Conservation (phyloP, 2,888 invertebrate species). For the Drosophila percnosoma region DNA sequence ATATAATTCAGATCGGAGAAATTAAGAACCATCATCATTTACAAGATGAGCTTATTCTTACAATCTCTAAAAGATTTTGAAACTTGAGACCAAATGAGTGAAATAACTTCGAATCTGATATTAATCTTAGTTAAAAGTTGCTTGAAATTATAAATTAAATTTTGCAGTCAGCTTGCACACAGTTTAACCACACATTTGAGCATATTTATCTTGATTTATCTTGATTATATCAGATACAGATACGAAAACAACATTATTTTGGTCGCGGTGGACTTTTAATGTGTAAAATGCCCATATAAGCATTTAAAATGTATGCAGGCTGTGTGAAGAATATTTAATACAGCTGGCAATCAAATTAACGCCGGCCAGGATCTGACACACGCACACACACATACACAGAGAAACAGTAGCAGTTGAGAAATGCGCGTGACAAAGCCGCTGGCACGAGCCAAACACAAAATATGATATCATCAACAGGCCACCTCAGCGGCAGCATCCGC, state of each 20-base stretch:
- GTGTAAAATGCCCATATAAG: slow-evolving; percentile 8
- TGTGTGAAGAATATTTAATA: slow-evolving; percentile 32
- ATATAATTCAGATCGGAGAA: background rate
- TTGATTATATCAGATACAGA: background rate
- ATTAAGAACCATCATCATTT: background rate
- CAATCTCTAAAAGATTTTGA: background rate
- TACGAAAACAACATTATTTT: background rate
- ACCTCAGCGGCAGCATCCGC: slow-evolving; percentile 9
- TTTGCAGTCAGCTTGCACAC: background rate
- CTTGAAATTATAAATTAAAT: background rate
- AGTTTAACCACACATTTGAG: background rate
- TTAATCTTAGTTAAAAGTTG: background rate
- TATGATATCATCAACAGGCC: slow-evolving; percentile 54
- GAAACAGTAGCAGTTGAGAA: slow-evolving; percentile 18
- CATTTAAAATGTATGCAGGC: slow-evolving; percentile 34
- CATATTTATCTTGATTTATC: background rate
- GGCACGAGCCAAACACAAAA: slow-evolving; percentile 65
- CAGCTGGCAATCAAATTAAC: slow-evolving; percentile 49
- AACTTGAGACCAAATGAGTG: background rate
- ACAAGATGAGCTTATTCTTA: background rate
- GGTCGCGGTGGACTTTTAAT: slow-evolving; percentile 4
- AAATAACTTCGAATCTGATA: background rate
- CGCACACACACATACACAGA: background rate
- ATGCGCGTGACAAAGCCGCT: slow-evolving; percentile 67
- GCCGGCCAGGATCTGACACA: slow-evolving; percentile 14